Evolutionary conservation across 2,113 vertebrate genomes (phyloP), one percentile per base, ranked within the genome.

Genomic region (Tamias sibiricus): DNA sequence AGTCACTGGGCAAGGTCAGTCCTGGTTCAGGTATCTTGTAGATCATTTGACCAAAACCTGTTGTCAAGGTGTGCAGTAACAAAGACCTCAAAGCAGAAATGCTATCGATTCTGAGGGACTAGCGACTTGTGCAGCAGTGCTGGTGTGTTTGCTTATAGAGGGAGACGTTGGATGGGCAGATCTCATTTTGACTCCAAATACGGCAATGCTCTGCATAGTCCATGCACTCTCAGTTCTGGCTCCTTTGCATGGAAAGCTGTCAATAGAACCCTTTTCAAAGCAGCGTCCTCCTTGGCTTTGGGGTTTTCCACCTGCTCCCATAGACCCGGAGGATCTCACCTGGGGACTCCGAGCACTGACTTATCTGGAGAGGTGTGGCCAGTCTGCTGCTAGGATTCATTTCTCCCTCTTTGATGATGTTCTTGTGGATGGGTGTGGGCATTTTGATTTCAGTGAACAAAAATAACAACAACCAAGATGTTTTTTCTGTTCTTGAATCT

Each of bases 121-220:
- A 68, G 7, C 40, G 3, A 59, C 24, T 57, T 62, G 2, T n/a
- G 2, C 5, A 0, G 19, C 44, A 84, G 14, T 16, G 0, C 44
- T 30, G 10, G 12, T 64, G 57, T 64, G 28, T 32, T 83, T 77
- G 40, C 52, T 37, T 59, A 2, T 4, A 0, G n/a, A 68, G 62
- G 54, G 71, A 20, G 40, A 49, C 6, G 20, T 47, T 32, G 8
- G 22, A 40, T 47, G 57, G 77, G 11, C 13, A 17, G 3, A 8
- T 59, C 84, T 80, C 32, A 79, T 68, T 93, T 64, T 52, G 47
- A 35, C 20, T 85, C 40, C 24, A 37, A 81, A 20, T 11, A 10
- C 19, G 30, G 8, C 59, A 5, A 40, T 8, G 9, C 1, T 22
- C 4, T 2, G 10, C n/a, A 4, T 22, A n/a, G 30, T n/a, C 4